Evolutionary conservation across 1,140 invertebrate species (phyloP).

Genomic region (Brachionus manjavacas): DNA sequence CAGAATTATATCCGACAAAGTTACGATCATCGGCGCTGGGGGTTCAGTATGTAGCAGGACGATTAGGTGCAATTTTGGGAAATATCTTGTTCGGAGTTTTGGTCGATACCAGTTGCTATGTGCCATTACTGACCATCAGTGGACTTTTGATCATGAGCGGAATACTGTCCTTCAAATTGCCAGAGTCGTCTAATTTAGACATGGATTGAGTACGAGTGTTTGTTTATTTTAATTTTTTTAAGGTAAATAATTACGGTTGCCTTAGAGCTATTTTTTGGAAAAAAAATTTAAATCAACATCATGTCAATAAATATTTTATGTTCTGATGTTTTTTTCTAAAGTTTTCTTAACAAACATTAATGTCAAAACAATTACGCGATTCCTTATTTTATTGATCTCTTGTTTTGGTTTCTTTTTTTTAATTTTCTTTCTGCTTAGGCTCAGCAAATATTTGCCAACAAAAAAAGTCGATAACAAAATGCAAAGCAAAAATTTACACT

Average conservation of each 20-base stretch:
- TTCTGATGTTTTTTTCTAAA: neutral
- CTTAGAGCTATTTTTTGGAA: slow-evolving; percentile 15
- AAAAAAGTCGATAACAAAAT: neutral
- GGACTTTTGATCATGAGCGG: neutral
- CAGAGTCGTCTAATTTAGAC: slow-evolving; percentile 30
- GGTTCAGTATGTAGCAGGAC: slow-evolving; percentile 51
- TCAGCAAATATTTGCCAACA: neutral
- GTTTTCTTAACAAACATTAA: slow-evolving; percentile 2
- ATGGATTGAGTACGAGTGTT: slow-evolving; percentile 7
- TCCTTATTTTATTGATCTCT: neutral
- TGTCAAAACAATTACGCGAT: neutral
- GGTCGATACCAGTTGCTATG: slow-evolving; percentile 55
- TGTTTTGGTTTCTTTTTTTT: neutral
- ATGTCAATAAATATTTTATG: slow-evolving; percentile 17
- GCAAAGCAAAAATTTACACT: neutral
- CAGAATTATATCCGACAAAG: slow-evolving; percentile 34
- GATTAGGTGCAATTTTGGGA: slow-evolving; percentile 59
- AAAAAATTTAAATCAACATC: neutral
- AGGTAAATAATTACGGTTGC: slow-evolving; percentile 26
- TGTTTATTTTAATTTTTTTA: slow-evolving; percentile 2
- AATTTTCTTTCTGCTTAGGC: neutral
- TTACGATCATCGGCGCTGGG: slow-evolving; percentile 27
- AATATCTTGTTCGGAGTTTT: slow-evolving; percentile 58
- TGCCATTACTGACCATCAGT: slow-evolving; percentile 59
- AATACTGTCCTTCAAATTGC: slow-evolving; percentile 28